Evolutionary conservation across 2,113 vertebrate species (phyloP), one percentile per base, ranked within the genome.

Genomic region (Megaptera novaeangliae): DNA sequence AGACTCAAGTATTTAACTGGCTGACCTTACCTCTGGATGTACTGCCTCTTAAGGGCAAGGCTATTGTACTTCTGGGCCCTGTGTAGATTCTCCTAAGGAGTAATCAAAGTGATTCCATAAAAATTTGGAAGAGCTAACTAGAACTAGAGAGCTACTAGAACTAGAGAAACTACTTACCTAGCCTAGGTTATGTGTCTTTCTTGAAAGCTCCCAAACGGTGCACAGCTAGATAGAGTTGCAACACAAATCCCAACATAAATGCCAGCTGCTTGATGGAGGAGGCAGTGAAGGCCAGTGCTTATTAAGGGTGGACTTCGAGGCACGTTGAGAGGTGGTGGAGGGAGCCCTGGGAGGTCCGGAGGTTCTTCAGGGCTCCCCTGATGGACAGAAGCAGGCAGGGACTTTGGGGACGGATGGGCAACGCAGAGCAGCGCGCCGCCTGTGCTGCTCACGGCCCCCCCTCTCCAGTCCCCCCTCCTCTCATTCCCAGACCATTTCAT

Each of bases 151-250:
- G 41, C 41, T 41, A 41, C 41, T 41, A 41, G 41, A 64, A 80
- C 34, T 55, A 64, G 55, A 95, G 91, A 87, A 81, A 90, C 59
- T 63, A 14, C 27, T 81, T 80, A 57, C 36, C 11, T 10, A 39
- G 36, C 39, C 13, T 75, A 66, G 59, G 55, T 91, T 84, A 61
- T 93, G 21, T 82, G 31, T 92, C 41, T 87, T 86, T 74, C 55
- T 80, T 52, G 77, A 80, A 97, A 92, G 92, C 86, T 92, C 49
- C 23, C 87, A 69, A 95, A 88, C 34, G 57, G 34, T 57, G 25
- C 55, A 92, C 68, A 92, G 39, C 78, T n/a, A 49, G 57, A 74
- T 69, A 69, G 23, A 80, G 15, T 39, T 52, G 25, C 8, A 66
- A 49, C 36, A 55, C n/a, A 94, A 94, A 71, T 91, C 12, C 75